Conservation (phyloP, 2,113 vertebrate species). For the Ptychochromis oligacanthus region DNA sequence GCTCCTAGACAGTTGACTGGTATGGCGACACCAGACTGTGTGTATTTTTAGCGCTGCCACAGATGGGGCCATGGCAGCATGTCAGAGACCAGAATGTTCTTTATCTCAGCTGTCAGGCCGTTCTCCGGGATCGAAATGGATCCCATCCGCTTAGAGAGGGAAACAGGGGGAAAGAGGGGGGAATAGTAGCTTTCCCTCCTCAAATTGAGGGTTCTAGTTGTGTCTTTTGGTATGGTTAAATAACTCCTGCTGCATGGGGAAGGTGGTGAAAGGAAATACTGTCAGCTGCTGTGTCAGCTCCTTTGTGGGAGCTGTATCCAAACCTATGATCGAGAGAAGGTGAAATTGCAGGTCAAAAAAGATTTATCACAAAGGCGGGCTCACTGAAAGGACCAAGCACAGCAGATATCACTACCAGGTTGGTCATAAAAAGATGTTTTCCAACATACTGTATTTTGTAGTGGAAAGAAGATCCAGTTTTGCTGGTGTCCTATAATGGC, state of each 20-base stretch:
- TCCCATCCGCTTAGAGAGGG: slow-evolving; percentile 8
- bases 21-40: slow-evolving; percentile 55
- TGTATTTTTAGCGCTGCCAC: slow-evolving; percentile 74
- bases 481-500: neutral
- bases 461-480: neutral
- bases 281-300: slow-evolving; percentile 31
- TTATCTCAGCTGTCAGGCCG: slow-evolving; percentile 69
- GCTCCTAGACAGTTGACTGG: slow-evolving; percentile 53
- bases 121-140: slow-evolving; percentile 33
- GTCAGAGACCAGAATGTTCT: slow-evolving; percentile 73
- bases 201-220: slow-evolving; percentile 36
- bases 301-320: slow-evolving; percentile 19
- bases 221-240: slow-evolving; percentile 13
- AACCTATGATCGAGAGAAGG: slow-evolving; percentile 28
- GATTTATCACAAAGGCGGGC: neutral
- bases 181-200: neutral
- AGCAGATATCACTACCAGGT: neutral
- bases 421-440: neutral
- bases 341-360: slow-evolving; percentile 5
- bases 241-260: slow-evolving; percentile 1
- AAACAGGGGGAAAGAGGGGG: neutral
- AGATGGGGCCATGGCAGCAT: slow-evolving; percentile 66
- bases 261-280: neutral
- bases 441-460: neutral
- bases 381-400: neutral